Conservation (phyloP, 2,797 vertebrate genomes). For the Buceros bicornis region DNA sequence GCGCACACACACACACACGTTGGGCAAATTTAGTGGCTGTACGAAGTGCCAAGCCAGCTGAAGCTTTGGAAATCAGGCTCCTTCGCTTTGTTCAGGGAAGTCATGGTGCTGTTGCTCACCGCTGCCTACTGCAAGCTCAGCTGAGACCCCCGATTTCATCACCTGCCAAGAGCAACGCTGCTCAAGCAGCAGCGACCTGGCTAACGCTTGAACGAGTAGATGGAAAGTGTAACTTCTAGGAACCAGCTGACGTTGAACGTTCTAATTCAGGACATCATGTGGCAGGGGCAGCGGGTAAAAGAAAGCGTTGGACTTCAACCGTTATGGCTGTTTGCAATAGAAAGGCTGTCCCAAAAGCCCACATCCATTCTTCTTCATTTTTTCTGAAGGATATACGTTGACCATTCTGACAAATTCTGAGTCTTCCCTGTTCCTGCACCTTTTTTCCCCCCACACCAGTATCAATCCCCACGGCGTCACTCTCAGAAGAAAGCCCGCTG, state of each 20-base stretch:
- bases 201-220: neutral
- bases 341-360: neutral
- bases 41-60: neutral
- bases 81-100: neutral
- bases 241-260: neutral
- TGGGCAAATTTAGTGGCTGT: neutral
- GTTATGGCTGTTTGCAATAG: neutral
- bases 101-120: neutral
- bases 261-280: neutral
- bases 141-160: neutral
- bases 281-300: neutral
- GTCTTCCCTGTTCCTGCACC: neutral
- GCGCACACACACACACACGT: neutral
- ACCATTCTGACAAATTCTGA: neutral
- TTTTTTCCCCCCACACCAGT: neutral
- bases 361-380: neutral
- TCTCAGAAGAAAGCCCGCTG: neutral
- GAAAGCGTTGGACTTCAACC: neutral
- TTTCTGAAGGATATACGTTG: neutral
- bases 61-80: neutral
- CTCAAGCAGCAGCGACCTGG: neutral
- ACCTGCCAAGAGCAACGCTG: neutral
- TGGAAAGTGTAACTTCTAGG: neutral
- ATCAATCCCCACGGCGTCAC: rapidly evolving
- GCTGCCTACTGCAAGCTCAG: neutral